phyloP scores from a whole-genome alignment of 2,113 vertebrate genomes.

The Pedionomus torquatus region DNA sequence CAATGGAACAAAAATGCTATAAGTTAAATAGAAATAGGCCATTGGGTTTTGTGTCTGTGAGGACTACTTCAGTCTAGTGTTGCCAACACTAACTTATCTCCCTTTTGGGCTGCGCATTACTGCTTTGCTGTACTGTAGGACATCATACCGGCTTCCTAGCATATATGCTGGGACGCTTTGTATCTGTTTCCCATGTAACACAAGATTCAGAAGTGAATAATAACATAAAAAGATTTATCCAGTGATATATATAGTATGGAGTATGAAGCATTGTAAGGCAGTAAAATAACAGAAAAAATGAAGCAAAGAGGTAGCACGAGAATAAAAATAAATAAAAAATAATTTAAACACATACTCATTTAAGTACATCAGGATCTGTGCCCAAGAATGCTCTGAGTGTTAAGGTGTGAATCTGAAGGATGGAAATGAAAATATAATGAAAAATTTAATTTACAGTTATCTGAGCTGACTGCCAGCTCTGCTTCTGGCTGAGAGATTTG shows the following conservation, averaged over 20 bases:
- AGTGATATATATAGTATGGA: background rate
- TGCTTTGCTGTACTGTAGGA: background rate
- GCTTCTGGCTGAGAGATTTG: background rate
- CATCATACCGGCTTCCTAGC: rapidly evolving
- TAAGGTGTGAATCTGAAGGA: background rate
- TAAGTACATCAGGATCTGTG: background rate
- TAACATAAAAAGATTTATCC: background rate
- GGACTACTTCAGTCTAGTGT: background rate
- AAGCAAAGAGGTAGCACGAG: background rate
- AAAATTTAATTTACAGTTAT: background rate
- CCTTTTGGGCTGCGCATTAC: background rate
- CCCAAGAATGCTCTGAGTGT: background rate
- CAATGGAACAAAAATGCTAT: background rate
- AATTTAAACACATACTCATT: background rate
- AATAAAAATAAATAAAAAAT: background rate
- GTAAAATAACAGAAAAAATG: background rate
- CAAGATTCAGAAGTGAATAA: background rate
- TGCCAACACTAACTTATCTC: background rate
- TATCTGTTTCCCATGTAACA: background rate
- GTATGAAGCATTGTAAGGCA: background rate
- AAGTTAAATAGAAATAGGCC: background rate
- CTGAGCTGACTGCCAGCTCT: background rate
- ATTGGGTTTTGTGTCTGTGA: background rate
- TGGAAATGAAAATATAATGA: background rate
- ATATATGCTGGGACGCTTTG: background rate